Conservation (phyloP, 1,140 invertebrate genomes). For the Drosophila leontia region DNA sequence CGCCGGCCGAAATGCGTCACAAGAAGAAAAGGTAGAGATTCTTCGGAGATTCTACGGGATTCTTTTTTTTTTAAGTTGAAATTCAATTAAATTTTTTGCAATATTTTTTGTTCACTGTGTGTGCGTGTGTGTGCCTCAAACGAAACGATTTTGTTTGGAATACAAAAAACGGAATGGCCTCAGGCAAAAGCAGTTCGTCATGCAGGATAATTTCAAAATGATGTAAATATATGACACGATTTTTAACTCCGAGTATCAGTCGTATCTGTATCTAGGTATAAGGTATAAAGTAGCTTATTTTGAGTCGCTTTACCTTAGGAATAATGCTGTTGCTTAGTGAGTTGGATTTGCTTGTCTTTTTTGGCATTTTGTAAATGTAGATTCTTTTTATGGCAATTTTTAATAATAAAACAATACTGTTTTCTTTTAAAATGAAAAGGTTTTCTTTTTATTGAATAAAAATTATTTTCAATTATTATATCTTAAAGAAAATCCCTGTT, state of each 20-base stretch:
- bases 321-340: too few relatives aligned
- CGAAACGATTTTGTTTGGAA: conserved; percentile 1
- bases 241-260: not conserved
- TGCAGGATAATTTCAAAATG: conserved; percentile 80
- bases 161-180: conserved; percentile 1
- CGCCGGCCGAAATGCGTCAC: conserved; percentile 81
- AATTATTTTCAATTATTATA: not conserved
- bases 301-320: not conserved
- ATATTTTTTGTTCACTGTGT: conserved; percentile 33
- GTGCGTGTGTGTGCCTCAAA: conserved; percentile 33
- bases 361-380: not conserved
- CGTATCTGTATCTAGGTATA: too few relatives aligned
- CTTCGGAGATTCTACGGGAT: not conserved
- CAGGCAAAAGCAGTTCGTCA: conserved; percentile 82
- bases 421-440: too few relatives aligned
- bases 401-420: too few relatives aligned
- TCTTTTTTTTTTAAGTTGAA: not conserved
- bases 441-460: not conserved
- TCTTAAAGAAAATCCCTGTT: not conserved
- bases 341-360: too few relatives aligned
- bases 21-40: conserved; percentile 82
- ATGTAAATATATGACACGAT: conserved; percentile 69
- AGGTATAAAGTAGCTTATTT: not conserved
- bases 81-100: conserved; percentile 24
- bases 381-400: not conserved